Evolutionary conservation across 2,797 vertebrate species (phyloP), one percentile per base, ranked within the genome.

Genomic region (Hozukius guyotensis): DNA sequence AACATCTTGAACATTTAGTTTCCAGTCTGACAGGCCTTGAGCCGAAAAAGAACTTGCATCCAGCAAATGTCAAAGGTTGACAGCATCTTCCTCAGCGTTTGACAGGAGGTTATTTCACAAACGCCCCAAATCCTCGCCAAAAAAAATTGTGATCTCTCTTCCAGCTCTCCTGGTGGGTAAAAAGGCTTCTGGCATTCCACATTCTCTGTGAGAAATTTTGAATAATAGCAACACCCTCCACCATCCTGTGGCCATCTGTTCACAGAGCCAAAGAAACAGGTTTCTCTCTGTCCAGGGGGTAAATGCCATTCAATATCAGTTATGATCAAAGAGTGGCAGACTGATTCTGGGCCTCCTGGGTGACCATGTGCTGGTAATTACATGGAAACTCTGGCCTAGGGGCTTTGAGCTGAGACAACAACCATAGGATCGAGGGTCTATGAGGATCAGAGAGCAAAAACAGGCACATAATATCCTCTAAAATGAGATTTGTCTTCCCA

Each of bases 221-320:
- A 91, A 93, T 92, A 92, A 89, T 83, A 87, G 84, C 82, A 82
- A 78, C 65, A 72, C 32, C 78, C 77, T 90, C 76, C 83, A 76
- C 72, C 90, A 87, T 86, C 84, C 82, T 87, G 85, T 72, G 78
- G 83, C 92, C 91, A 93, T 93, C 89, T 93, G 92, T 86, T 89
- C 88, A 69, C 75, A 70, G 56, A 91, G 85, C 78, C 87, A 80
- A 68, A 71, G 75, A 87, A 86, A 80, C 83, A 82, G 89, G 77
- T 88, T 93, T 89, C 63, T 62, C 79, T 86, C 79, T 49, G 74
- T 73, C 85, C 77, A 57, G 84, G 85, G 75, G 84, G 87, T 87
- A 82, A 89, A 92, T 87, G 86, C 87, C 86, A 90, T 92, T 88
- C 87, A 81, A 69, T 83, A 92, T 92, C 82, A 80, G 74, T 85